A percentile compares a stretch with the other conserved stretches of the same genome.
Evolutionary conservation across 2,797 vertebrate genomes (phyloP).

Genomic region (Danio kyathit): DNA sequence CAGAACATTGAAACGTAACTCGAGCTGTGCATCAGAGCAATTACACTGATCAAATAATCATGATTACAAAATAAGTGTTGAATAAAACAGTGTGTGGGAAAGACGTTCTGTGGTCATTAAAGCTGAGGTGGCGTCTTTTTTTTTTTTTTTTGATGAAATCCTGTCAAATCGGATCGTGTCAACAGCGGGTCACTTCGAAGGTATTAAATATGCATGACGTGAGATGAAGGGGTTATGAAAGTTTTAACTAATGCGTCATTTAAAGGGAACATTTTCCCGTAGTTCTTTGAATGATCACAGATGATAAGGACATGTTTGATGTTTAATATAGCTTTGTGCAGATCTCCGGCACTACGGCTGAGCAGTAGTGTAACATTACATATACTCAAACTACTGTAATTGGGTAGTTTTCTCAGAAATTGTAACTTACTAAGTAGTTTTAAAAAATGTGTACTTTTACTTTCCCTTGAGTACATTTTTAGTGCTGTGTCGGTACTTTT

Average conservation of each 20-base stretch:
- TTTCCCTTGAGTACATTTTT: no score
- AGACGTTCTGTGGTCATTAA: conserved; percentile 47
- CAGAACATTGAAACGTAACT: conserved; percentile 1
- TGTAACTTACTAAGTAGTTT: no score
- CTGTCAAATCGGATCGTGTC: conserved; percentile 20
- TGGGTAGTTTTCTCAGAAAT: no score
- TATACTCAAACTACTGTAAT: no score
- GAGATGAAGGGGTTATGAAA: conserved; percentile 16
- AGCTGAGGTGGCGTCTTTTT: conserved; percentile 1
- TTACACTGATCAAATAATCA: conserved; percentile 44
- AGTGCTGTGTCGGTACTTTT: no score
- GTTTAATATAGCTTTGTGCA: neutral
- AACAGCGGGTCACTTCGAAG: neutral
- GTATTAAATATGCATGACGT: conserved; percentile 24
- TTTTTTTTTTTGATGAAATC: neutral
- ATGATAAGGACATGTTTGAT: neutral
- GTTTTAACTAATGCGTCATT: conserved; percentile 7
- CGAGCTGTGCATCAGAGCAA: conserved; percentile 28
- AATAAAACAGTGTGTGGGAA: conserved; percentile 51
- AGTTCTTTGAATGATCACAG: neutral
- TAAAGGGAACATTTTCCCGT: neutral
- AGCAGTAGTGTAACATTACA: no score
- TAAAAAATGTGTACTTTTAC: no score
- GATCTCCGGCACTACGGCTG: neutral
- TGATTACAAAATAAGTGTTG: conserved; percentile 52